Evolutionary conservation across 2,888 invertebrate genomes (phyloP), one percentile per base, ranked within the genome.

Genomic region (Gymnoscelis rufifasciata): DNA sequence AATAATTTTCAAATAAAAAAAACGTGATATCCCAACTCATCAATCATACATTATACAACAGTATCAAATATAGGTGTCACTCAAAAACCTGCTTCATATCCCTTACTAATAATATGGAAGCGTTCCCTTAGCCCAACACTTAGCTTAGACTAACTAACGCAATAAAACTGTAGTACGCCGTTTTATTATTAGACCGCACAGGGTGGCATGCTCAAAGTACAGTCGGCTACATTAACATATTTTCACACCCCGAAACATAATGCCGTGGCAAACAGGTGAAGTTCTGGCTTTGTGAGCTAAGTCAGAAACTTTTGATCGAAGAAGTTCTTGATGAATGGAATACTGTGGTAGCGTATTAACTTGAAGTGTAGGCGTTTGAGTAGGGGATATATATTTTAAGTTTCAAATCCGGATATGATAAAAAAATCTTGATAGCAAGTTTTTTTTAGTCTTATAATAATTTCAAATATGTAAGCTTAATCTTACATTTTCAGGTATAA

Each of bases 161-260:
- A 11, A 35, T 23, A 35, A 35, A 35, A 35, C 35, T 35, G 35
- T 35, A 35, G 19, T 23, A 35, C 19, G n/a, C n/a, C 11, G 35
- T 35, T 35, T 35, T 35, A 35, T 35, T 35, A 35, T 23, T 35
- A 35, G 35, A 35, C 35, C 35, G 7, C 35, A 23, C 19, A 23
- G 35, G 35, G 35, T 23, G 19, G 35, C 35, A 19, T 11, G 31
- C 11, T 15, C 15, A 19, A 35, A 15, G 35, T 35, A 35, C 35
- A 35, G 35, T 35, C 35, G 10, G 3, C 15, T 3, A 3, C 7
- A 23, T 35, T 11, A 11, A 19, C 19, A 23, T 23, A 35, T 35
- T 35, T 35, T 35, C 10, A 23, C 10, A 10, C 10, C 19, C 19
- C 35, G 3, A 11, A 35, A 23, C 7, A 35, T 33, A 10, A 19